Percentiles rank a stretch among this genome's conserved stretches.
These are phyloP conservation scores for Parapsyche elsis DNA, from an alignment of 1,140 invertebrate genomes.

Conservation along the genomic window DNA sequence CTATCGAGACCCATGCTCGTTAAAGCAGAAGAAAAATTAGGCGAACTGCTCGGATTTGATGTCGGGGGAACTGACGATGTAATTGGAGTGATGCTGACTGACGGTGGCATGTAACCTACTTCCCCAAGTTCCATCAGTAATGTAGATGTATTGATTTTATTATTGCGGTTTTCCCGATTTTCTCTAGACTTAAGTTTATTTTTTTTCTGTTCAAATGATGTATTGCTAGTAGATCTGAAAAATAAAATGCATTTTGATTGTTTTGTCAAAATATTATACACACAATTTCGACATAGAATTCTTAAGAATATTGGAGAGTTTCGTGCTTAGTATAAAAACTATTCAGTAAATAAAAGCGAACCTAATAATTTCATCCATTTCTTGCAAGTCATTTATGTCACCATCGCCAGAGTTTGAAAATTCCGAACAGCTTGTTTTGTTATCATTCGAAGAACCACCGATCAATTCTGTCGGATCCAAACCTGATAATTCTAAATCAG, in stretches of 20 bases:
- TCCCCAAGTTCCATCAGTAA: constrained; percentile 69
- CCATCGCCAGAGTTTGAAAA: constrained; percentile 70
- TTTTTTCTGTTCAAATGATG: constrained; percentile 51
- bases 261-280: neutral
- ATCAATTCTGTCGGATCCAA: constrained; percentile 71
- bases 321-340: neutral
- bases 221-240: constrained; percentile 42
- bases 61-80: constrained; percentile 61
- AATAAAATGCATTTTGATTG: neutral
- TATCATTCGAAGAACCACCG: constrained; percentile 60
- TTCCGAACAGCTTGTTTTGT: constrained; percentile 70
- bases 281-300: neutral
- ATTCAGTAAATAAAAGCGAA: constrained; percentile 10
- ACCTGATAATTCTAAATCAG: constrained; percentile 73
- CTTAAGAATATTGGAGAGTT: neutral
- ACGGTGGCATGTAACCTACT: constrained; percentile 74
- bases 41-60: constrained; percentile 59
- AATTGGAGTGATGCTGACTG: constrained; percentile 84
- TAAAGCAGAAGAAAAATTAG: constrained; percentile 73
- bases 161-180: constrained; percentile 40
- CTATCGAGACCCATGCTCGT: constrained; percentile 73
- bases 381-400: constrained; percentile 65
- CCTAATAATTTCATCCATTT: constrained; percentile 72
- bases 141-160: constrained; percentile 60
- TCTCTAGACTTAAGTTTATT: constrained; percentile 51